Conservation (phyloP, 2,113 vertebrate species). For the Phaetusa simplex region DNA sequence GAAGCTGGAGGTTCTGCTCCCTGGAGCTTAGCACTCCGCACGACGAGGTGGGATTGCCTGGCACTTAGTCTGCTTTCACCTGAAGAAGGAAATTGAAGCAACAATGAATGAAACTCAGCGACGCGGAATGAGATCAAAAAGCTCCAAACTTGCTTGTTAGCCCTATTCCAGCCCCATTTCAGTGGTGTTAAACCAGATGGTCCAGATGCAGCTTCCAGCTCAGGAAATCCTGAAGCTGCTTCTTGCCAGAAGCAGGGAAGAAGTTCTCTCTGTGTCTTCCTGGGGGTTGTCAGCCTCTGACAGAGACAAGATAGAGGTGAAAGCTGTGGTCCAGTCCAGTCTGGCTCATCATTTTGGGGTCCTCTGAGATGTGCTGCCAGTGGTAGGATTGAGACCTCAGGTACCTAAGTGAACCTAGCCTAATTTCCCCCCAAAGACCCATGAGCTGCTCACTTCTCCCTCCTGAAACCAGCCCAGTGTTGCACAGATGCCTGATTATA, state of each 20-base stretch:
- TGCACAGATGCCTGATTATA: neutral
- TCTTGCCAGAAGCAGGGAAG: neutral
- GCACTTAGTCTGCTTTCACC: constrained; percentile 40
- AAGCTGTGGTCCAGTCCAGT: neutral
- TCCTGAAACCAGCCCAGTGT: neutral
- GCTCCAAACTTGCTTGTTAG: neutral
- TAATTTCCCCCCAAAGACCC: neutral
- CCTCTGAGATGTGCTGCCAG: neutral
- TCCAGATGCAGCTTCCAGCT: constrained; percentile 20
- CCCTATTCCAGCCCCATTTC: neutral
- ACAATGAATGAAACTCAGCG: constrained; percentile 7
- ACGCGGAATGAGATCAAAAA: constrained; percentile 41
- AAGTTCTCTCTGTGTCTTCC: neutral
- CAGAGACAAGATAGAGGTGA: neutral
- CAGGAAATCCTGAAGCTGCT: constrained; percentile 7
- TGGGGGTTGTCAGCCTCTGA: neutral
- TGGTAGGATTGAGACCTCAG: neutral
- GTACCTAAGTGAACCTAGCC: neutral
- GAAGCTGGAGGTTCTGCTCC: constrained; percentile 56
- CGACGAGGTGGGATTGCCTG: constrained; percentile 35
- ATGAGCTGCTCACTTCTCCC: neutral
- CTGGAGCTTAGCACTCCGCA: constrained; percentile 49
- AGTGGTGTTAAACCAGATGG: constrained; percentile 29
- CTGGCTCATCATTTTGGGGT: neutral
- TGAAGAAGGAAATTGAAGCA: constrained; percentile 26